Base-by-base conservation (phyloP, 2,797 vertebrate species). In the Tapirus indicus region DNA sequence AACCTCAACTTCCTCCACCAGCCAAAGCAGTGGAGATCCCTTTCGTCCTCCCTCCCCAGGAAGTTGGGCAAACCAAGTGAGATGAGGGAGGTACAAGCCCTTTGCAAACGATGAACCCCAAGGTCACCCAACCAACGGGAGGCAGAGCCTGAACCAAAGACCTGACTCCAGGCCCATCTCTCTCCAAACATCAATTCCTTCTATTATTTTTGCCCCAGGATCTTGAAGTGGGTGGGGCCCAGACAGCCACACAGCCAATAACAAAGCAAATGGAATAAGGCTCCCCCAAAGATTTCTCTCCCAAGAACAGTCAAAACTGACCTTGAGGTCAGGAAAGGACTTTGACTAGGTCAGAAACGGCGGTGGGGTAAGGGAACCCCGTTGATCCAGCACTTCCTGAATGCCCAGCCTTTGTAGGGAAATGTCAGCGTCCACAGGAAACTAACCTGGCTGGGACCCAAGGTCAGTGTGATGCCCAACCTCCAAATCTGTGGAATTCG, bases 251-350 rank as follows among this genome's bases (percentile, higher is more conserved):
- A 52, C 1, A 25, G 41, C n/a, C 80, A 47, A 5, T 5, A 49
- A 52, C 75, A 79, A 71, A 64, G 20, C 38, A 27, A 84, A 72
- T 5, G 32, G 32, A 38, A 21, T 54, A 49, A 82, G 44, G 32
- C 18, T 68, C 29, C 78, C 72, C 35, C 14, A 78, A 54, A 87
- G n/a, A 79, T 0, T 17, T 18, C n/a, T 35, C 58, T 64, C 47
- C 89, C 89, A 38, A 16, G 64, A 74, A 84, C 64, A 80, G 32
- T 77, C 75, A 77, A 78, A 58, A 82, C 38, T 71, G 95, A 79
- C 88, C 96, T 96, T 97, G 82, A 95, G 54, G 47, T 80, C 41
- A 32, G 64, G 32, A 64, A 92, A 91, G 66, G 72, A 2, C 60
- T 47, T 56, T 21, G 38, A n/a, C 75, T n/a, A 5, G 44, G 58